A percentile compares a stretch with the other conserved stretches of the same genome.
These are phyloP conservation scores for Merluccius polli DNA, from an alignment of 2,797 vertebrate genomes.

Conservation along the genomic window DNA sequence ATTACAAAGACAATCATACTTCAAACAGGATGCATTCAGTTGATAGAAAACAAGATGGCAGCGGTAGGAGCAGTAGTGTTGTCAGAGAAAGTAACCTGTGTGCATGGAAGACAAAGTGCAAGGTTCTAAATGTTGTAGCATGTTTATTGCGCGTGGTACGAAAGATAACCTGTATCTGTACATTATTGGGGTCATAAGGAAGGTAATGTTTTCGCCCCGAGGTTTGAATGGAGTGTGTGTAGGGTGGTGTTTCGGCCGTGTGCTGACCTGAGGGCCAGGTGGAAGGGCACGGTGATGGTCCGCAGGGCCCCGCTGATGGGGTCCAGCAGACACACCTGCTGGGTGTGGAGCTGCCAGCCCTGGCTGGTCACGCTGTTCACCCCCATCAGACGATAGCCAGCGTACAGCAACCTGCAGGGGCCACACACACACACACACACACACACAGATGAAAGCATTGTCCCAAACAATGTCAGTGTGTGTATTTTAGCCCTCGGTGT, in stretches of 20 bases:
- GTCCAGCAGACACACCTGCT: constrained; percentile 94
- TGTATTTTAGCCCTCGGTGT: neutral
- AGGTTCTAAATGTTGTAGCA: too few relatives aligned
- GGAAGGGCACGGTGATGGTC: constrained; percentile 90
- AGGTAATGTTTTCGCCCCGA: too few relatives aligned
- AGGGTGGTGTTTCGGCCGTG: neutral
- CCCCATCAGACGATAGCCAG: constrained; percentile 97
- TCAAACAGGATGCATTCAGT: too few relatives aligned
- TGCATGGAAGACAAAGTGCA: too few relatives aligned
- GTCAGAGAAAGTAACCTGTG: too few relatives aligned
- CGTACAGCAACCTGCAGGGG: constrained; percentile 82
- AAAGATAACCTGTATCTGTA: too few relatives aligned
- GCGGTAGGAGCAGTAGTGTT: too few relatives aligned
- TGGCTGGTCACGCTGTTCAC: constrained; percentile 96
- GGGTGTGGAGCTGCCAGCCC: constrained; percentile 93
- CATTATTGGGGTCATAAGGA: too few relatives aligned
- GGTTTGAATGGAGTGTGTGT: neutral
- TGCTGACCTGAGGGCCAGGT: constrained; percentile 91
- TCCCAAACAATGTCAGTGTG: neutral
- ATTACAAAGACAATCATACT: too few relatives aligned
- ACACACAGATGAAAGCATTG: neutral
- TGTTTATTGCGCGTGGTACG: too few relatives aligned
- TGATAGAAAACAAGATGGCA: too few relatives aligned
- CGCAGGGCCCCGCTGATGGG: constrained; percentile 82
- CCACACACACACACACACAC: neutral